These are phyloP conservation scores for Odocoileus virginianus DNA, from an alignment of 2,113 vertebrate genomes.

Conservation along the genomic window DNA sequence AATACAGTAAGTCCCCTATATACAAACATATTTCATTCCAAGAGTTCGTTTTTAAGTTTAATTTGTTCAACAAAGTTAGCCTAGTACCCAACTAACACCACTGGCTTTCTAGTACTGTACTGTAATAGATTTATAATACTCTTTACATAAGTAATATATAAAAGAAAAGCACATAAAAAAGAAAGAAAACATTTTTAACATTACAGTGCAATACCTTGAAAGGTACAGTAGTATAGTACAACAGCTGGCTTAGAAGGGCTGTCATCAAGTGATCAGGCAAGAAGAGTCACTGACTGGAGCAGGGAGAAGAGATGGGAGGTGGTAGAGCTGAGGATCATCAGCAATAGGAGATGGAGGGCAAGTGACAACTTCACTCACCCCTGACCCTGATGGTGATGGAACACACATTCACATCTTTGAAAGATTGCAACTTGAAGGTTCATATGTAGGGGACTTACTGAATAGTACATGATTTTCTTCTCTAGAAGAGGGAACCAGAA, in stretches of 20 bases:
- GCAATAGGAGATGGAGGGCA: not conserved
- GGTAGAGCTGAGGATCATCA: not conserved
- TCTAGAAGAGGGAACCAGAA: not conserved
- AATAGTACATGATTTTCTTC: not conserved
- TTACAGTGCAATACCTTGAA: not conserved
- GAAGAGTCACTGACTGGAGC: not conserved
- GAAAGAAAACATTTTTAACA: not conserved
- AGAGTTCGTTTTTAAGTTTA: not conserved
- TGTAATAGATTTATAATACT: not conserved
- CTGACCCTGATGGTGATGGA: not conserved
- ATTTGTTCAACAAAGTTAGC: not conserved
- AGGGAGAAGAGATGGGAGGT: not conserved
- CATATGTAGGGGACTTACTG: not conserved
- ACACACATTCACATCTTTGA: not conserved
- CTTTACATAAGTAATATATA: not conserved
- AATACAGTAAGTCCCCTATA: not conserved
- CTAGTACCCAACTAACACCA: not conserved
- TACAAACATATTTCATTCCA: not conserved
- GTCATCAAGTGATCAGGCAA: not conserved
- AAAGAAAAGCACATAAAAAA: not conserved
- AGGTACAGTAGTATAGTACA: not conserved
- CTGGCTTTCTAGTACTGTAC: not conserved
- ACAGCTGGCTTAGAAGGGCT: not conserved
- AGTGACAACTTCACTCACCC: not conserved
- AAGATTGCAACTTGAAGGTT: not conserved